Evolutionary conservation across 1,140 invertebrate genomes (phyloP).

Genomic region (Belonocnema kinseyi): DNA sequence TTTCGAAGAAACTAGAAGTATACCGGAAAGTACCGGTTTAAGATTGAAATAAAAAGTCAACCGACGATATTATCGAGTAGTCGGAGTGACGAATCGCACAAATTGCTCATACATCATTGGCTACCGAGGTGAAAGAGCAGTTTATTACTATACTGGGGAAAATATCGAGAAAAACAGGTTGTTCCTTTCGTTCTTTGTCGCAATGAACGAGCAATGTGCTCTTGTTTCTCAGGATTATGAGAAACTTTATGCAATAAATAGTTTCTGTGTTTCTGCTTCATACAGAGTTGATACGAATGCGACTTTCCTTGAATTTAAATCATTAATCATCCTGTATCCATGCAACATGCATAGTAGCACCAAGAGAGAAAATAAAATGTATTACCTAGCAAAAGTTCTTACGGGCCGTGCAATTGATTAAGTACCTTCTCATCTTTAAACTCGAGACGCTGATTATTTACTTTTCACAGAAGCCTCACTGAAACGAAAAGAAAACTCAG

Average conservation of each 20-base stretch:
- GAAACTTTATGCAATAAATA: background rate
- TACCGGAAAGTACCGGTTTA: background rate
- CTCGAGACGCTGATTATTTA: no score
- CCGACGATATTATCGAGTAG: background rate
- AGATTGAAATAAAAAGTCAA: conserved; percentile 3
- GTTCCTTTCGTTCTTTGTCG: background rate
- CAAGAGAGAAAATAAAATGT: background rate
- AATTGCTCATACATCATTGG: background rate
- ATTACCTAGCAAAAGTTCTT: background rate
- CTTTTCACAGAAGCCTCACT: no score
- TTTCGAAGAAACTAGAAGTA: conserved; percentile 6
- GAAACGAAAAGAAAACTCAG: no score
- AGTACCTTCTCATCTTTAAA: background rate
- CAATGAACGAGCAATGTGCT: background rate
- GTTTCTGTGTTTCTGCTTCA: background rate
- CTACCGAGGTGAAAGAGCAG: conserved; percentile 2
- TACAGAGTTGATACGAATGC: background rate
- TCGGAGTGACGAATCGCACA: conserved; percentile 2
- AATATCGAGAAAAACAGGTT: conserved; percentile 10
- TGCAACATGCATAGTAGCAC: background rate
- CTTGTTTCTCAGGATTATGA: conserved; percentile 5
- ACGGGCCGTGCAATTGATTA: background rate
- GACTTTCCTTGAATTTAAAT: background rate
- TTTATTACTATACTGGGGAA: background rate
- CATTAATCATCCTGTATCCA: background rate